Evolutionary conservation across 2,113 vertebrate genomes (phyloP).

Genomic region (Pomatorhinus ruficollis): DNA sequence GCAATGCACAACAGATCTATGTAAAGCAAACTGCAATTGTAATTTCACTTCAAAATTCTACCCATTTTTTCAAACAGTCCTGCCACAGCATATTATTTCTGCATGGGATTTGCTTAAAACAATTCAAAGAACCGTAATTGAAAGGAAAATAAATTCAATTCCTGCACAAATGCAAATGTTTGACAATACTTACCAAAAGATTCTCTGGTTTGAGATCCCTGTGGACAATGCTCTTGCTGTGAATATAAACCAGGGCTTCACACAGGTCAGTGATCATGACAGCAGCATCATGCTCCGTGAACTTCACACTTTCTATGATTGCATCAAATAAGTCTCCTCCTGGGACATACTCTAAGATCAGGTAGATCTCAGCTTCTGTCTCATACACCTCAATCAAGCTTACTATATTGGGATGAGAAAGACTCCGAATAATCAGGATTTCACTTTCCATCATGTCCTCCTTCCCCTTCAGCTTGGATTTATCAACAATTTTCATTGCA

Average conservation of each 20-base stretch:
- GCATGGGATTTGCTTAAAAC: neutral
- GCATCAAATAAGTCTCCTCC: slow-evolving; percentile 96
- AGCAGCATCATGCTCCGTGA: slow-evolving; percentile 85
- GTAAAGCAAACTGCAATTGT: neutral
- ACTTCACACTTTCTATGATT: slow-evolving; percentile 88
- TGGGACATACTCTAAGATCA: slow-evolving; percentile 91
- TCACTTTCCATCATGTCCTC: slow-evolving; percentile 97
- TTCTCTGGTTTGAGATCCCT: slow-evolving; percentile 97
- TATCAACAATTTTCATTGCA: slow-evolving; percentile 93
- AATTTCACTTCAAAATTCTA: neutral
- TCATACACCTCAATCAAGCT: slow-evolving; percentile 88
- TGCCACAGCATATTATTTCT: neutral
- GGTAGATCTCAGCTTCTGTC: slow-evolving; percentile 84
- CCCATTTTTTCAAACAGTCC: neutral
- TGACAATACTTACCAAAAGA: slow-evolving; percentile 83
- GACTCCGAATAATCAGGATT: slow-evolving; percentile 86
- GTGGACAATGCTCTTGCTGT: slow-evolving; percentile 90
- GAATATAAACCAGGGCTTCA: slow-evolving; percentile 89
- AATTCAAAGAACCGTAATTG: neutral
- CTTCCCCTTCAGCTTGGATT: slow-evolving; percentile 88
- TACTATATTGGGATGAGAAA: slow-evolving; percentile 91
- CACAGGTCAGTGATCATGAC: slow-evolving; percentile 90
- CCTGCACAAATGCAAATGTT: neutral
- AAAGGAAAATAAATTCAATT: neutral
- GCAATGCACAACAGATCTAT: neutral